Conservation (phyloP, 2,113 vertebrate genomes). For the Ptilonorhynchus violaceus region DNA sequence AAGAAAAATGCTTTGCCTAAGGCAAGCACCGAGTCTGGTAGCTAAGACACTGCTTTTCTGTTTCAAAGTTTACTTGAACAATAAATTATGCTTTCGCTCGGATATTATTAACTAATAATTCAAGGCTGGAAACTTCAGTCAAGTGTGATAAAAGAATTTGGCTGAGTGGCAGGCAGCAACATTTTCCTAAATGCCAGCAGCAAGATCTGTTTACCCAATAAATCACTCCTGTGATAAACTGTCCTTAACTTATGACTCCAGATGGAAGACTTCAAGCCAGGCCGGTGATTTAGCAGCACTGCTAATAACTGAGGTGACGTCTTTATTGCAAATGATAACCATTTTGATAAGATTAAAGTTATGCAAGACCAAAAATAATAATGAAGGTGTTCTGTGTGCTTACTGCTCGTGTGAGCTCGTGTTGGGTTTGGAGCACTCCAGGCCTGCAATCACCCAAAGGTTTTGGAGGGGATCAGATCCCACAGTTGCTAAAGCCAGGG, state of each 20-base stretch:
- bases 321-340: not conserved
- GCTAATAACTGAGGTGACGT: not conserved
- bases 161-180: not conserved
- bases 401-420: not conserved
- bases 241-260: conserved; percentile 2
- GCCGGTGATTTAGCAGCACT: not conserved
- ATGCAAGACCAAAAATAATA: not conserved
- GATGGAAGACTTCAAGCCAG: conserved; percentile 1
- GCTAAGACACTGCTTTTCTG: not conserved
- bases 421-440: not conserved
- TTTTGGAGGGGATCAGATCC: not conserved
- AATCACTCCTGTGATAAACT: conserved; percentile 15
- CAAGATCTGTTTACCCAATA: not conserved
- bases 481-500: not conserved
- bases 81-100: not conserved
- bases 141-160: not conserved
- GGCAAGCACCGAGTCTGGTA: not conserved
- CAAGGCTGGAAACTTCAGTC: conserved; percentile 31
- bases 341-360: not conserved
- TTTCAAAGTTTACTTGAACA: conserved; percentile 23
- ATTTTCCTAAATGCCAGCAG: not conserved
- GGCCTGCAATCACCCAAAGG: not conserved
- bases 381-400: not conserved
- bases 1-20: not conserved
- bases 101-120: conserved; percentile 45